These are phyloP conservation scores for Triplophysa bombifrons DNA, from an alignment of 2,797 vertebrate species.

Conservation along the genomic window DNA sequence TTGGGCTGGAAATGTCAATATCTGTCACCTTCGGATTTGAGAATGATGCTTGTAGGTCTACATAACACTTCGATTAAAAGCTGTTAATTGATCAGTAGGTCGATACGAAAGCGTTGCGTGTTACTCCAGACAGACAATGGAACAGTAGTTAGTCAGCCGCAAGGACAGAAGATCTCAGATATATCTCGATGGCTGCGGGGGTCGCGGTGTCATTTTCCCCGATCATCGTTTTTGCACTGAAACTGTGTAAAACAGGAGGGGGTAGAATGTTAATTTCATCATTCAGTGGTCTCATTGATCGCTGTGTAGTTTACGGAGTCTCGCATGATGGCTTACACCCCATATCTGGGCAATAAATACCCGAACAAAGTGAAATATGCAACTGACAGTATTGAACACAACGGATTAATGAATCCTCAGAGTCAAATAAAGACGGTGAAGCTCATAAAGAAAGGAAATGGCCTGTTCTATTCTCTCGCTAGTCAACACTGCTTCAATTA, in stretches of 20 bases:
- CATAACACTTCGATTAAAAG: constrained; percentile 49
- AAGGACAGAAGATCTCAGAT: constrained; percentile 24
- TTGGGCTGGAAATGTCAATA: constrained; percentile 19
- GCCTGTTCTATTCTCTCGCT: constrained; percentile 52
- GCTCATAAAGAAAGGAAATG: constrained; percentile 60
- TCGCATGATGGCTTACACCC: constrained; percentile 22
- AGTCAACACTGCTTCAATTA: constrained; percentile 66
- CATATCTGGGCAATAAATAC: constrained; percentile 42
- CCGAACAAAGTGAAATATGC: constrained; percentile 46
- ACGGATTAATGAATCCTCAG: constrained; percentile 62
- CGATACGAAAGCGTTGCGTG: constrained; percentile 2
- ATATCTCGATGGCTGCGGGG: constrained; percentile 30
- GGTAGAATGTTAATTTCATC: constrained; percentile 58
- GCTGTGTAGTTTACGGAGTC: constrained; percentile 25
- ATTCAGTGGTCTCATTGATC: constrained; percentile 53
- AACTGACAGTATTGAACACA: constrained; percentile 46
- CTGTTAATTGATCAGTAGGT: constrained; percentile 51
- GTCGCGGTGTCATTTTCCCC: constrained; percentile 30
- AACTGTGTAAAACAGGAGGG: constrained; percentile 41
- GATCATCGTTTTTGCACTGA: constrained; percentile 41
- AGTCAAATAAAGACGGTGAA: constrained; percentile 56
- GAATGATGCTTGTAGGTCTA: constrained; percentile 33
- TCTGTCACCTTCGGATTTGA: constrained; percentile 28
- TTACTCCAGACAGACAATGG: constrained; percentile 40
- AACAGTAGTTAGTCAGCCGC: constrained; percentile 38